These are phyloP conservation scores for Melinopterus prodromus DNA, from an alignment of 2,888 invertebrate species.

Conservation along the genomic window DNA sequence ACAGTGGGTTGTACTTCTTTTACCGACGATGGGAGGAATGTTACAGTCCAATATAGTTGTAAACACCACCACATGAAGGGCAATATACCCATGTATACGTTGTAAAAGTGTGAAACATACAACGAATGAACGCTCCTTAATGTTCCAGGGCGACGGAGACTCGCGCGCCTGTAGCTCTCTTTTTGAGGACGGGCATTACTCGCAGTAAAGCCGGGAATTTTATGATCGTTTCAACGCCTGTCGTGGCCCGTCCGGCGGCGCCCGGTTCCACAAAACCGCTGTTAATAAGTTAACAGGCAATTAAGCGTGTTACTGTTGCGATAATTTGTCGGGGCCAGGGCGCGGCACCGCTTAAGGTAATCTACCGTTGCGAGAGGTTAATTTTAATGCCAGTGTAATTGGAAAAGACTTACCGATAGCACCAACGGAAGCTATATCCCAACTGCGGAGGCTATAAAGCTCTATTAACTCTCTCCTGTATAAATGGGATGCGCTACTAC, in stretches of 20 bases:
- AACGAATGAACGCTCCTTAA: background rate
- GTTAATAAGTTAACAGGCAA: constrained; percentile 24
- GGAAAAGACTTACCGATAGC: constrained; percentile 25
- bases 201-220: background rate
- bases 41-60: background rate
- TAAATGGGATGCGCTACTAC: background rate
- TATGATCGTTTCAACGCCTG: constrained; percentile 4
- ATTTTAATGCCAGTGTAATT: constrained; percentile 24
- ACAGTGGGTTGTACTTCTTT: background rate
- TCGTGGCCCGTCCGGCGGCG: background rate
- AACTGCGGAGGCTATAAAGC: background rate
- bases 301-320: constrained; percentile 23
- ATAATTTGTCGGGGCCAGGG: constrained; percentile 18
- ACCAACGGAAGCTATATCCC: background rate
- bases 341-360: constrained; percentile 15
- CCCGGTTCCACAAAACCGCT: constrained; percentile 17
- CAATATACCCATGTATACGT: background rate
- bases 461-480: background rate
- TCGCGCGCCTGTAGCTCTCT: no score
- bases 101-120: background rate
- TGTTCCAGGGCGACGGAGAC: background rate
- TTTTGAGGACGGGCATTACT: background rate
- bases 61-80: background rate
- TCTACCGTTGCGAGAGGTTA: constrained; percentile 16
- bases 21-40: background rate